phyloP scores from a whole-genome alignment of 2,797 vertebrate species.

The Phylloscopus collybita region DNA sequence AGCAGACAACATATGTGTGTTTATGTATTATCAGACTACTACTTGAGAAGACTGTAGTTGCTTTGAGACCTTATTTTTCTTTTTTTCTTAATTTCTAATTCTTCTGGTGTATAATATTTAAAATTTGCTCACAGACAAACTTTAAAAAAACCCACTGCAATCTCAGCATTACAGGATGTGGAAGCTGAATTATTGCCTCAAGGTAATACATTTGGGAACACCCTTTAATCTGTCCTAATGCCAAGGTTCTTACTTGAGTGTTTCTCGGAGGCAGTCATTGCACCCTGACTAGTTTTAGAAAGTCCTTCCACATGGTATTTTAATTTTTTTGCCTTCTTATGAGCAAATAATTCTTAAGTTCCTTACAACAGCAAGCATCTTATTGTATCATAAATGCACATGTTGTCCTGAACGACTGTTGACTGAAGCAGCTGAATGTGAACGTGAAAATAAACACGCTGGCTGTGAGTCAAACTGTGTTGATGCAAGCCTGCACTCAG shows the following conservation, averaged over 20 bases:
- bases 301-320: neutral
- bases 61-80: neutral
- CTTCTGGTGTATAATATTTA: neutral
- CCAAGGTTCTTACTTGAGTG: neutral
- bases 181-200: neutral
- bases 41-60: neutral
- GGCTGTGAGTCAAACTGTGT: neutral
- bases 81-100: neutral
- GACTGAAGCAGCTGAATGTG: neutral
- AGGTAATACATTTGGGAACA: neutral
- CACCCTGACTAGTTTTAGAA: neutral
- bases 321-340: neutral
- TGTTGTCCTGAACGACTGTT: neutral
- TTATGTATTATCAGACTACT: neutral
- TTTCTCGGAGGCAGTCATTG: neutral
- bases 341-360: neutral
- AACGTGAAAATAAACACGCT: neutral
- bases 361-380: neutral
- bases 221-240: neutral
- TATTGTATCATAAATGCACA: neutral
- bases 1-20: neutral
- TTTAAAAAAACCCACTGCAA: rapidly evolving
- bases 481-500: neutral
- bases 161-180: neutral
- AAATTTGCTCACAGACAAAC: neutral